Base-by-base conservation (phyloP, 2,888 invertebrate genomes). In the Chouioia cunea region DNA sequence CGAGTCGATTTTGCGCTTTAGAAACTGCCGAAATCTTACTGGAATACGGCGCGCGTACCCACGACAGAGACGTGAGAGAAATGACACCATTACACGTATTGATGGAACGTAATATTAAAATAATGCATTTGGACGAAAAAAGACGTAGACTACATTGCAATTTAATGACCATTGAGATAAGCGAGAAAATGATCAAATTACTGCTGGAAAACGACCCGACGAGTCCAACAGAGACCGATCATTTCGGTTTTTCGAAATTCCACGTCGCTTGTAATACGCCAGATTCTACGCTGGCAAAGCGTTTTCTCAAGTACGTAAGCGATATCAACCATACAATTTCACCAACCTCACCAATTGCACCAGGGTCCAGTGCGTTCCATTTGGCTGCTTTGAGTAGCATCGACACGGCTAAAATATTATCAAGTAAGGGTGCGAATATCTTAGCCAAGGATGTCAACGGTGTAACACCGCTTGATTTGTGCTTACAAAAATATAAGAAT, bases 341-440 rank as follows among this genome's bases (percentile, higher is more conserved):
- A 0, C 1, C 15, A 2, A 4, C 43, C n/a, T 66, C 58, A 12
- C 22, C 58, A 20, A 0, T 44, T 0, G 43, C 22, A 2, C 52
- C 57, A 1, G 58, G 65, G 0, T 66, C 52, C 15, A 66, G 58
- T 10, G 50, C 65, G 8, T 23, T 66, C 16, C 65, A 66, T 50
- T 43, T 66, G 15, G 65, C 65, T 2, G 57, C 58, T 4, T 44
- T 20, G 14, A 58, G 15, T 44, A 44, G 43, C 2, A 12, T 58
- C 8, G 15, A 66, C 3, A 50, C 23, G 1, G 47, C 58, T 0
- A 20, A 15, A n/a, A 3, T 58, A 2, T 23, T 66, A 4, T n/a
- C 44, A 8, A 44, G 16, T 1, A 43, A 14, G 0, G 65, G 58
- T 10, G 65, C 65, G 10, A 50, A 44, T 22, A 4, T 58, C 0